phyloP scores from a whole-genome alignment of 2,888 invertebrate genomes.

The Lasioglossum marginatum region DNA sequence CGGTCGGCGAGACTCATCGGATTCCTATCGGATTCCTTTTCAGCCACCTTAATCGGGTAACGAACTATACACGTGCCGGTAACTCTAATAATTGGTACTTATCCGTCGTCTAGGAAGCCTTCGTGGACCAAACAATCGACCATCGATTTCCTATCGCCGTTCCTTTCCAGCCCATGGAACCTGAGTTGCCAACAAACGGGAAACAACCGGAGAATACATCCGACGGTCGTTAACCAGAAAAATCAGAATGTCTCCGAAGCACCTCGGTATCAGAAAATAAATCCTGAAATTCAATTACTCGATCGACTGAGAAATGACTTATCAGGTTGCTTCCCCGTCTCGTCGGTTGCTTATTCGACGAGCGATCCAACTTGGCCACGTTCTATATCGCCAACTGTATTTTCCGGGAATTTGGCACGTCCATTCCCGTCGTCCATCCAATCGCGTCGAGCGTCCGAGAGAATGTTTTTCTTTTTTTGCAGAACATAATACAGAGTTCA shows the following conservation, averaged over 20 bases:
- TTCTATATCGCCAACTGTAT: neutral
- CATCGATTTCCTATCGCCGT: constrained; percentile 52
- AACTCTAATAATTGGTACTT: constrained; percentile 81
- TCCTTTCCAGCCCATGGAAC: constrained; percentile 22
- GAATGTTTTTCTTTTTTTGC: neutral
- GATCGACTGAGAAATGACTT: neutral
- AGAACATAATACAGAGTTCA: no score
- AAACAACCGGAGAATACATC: constrained; percentile 12
- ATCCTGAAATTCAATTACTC: neutral
- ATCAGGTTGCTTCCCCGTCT: neutral
- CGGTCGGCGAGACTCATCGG: constrained; percentile 64
- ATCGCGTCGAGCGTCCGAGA: neutral
- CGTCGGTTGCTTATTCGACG: neutral
- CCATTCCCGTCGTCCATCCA: neutral
- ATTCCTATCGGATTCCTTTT: constrained; percentile 80
- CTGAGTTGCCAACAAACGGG: constrained; percentile 1
- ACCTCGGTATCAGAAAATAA: neutral
- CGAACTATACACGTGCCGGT: constrained; percentile 79
- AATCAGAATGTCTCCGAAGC: neutral
- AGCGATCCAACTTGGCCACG: neutral
- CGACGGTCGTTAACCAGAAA: constrained; percentile 17
- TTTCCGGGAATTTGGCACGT: neutral
- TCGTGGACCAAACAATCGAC: constrained; percentile 49
- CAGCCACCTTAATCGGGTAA: constrained; percentile 78
- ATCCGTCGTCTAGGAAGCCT: constrained; percentile 71